Evolutionary conservation across 2,797 vertebrate species (phyloP).

Genomic region (Tympanoctomys barrerae): DNA sequence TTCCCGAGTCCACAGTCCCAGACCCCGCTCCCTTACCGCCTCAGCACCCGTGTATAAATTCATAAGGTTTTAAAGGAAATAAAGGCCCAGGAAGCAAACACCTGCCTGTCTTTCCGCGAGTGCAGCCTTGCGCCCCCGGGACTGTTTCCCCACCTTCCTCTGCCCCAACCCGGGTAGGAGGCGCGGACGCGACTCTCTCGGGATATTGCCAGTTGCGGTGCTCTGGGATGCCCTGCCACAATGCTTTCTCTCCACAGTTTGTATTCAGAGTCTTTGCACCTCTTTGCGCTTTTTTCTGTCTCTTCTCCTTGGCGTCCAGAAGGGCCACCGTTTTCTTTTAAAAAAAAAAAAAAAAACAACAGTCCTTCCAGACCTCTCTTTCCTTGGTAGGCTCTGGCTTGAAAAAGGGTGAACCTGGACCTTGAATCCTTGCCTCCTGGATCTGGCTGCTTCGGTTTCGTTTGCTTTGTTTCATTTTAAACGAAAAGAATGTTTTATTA

Average conservation of each 20-base stretch:
- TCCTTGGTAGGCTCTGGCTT: neutral
- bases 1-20: neutral
- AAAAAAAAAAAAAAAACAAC: neutral
- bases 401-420: neutral
- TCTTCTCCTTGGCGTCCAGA: neutral
- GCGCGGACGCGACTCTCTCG: accelerated
- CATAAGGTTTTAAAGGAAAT: neutral
- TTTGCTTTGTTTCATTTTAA: constrained; percentile 57
- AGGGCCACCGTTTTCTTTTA: neutral
- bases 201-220: neutral
- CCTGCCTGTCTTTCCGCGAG: neutral
- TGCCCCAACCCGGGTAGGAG: accelerated
- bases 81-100: neutral
- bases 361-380: neutral
- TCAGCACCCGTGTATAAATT: neutral
- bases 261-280: neutral
- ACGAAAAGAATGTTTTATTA: neutral
- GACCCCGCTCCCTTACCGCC: accelerated
- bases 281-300: neutral
- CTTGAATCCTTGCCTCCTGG: neutral
- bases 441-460: neutral
- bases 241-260: neutral
- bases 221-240: accelerated
- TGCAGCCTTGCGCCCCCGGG: neutral
- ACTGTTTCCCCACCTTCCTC: neutral